Percentiles rank a stretch among this genome's conserved stretches.
phyloP scores from a whole-genome alignment of 2,797 vertebrate genomes.

The Knipowitschia caucasica region DNA sequence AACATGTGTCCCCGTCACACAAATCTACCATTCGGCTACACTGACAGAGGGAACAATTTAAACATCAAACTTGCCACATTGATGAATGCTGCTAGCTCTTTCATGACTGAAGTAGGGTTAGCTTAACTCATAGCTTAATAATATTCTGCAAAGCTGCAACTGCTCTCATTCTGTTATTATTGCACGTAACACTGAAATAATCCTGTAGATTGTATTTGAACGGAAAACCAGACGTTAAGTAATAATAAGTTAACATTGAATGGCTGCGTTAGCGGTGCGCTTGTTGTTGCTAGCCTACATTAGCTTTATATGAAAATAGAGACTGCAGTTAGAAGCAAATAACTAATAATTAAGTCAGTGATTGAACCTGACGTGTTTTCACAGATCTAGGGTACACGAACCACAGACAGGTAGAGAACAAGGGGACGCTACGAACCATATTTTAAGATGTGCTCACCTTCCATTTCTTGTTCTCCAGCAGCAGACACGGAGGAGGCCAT shows the following conservation, averaged over 20 bases:
- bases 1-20: not conserved
- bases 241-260: too few relatives aligned
- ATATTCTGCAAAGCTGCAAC: not conserved
- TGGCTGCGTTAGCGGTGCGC: slow-evolving; percentile 11
- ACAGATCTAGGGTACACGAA: not conserved
- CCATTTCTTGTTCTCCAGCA: slow-evolving; percentile 83
- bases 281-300: not conserved
- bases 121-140: not conserved
- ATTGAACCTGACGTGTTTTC: not conserved
- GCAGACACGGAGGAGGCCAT: slow-evolving; percentile 77
- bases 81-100: slow-evolving; percentile 18
- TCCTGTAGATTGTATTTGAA: not conserved
- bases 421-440: not conserved
- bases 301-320: slow-evolving; percentile 33
- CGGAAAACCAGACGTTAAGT: not conserved
- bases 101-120: slow-evolving; percentile 27
- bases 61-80: not conserved
- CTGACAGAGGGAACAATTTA: not conserved
- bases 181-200: not conserved
- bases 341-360: too few relatives aligned
- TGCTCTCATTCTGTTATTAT: not conserved
- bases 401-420: not conserved
- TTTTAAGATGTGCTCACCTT: slow-evolving; percentile 68
- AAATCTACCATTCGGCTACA: not conserved
- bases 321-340: slow-evolving; percentile 9